These are phyloP conservation scores for Steinernema khuongi DNA, from an alignment of 1,140 invertebrate species.

Conservation along the genomic window DNA sequence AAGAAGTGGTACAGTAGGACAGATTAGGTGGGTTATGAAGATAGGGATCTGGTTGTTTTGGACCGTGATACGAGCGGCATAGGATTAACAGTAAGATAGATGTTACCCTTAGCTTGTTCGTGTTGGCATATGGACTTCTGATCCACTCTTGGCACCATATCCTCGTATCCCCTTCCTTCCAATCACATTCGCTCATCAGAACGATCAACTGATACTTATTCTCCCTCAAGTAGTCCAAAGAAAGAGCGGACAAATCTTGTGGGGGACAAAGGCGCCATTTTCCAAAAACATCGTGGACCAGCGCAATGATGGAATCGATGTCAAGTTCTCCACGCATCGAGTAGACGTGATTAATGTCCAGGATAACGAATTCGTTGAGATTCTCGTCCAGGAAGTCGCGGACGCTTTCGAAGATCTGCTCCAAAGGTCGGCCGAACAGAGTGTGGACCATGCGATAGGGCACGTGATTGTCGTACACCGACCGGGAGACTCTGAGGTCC, in stretches of 20 bases:
- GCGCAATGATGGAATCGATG: background rate
- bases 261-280: background rate
- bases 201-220: constrained; percentile 1
- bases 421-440: background rate
- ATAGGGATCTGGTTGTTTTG: no score
- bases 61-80: no score
- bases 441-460: background rate
- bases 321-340: background rate
- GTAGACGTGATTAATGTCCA: constrained; percentile 13
- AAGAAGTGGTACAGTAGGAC: background rate
- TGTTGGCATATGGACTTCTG: background rate
- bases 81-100: no score
- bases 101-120: background rate
- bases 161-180: background rate
- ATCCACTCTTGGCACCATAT: background rate
- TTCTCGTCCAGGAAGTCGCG: background rate
- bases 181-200: background rate
- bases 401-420: background rate
- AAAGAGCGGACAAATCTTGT: background rate
- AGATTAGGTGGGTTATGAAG: no score
- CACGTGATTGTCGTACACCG: background rate
- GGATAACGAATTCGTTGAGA: background rate
- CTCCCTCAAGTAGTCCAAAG: background rate
- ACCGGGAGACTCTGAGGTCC: background rate
- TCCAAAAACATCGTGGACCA: background rate